Conservation (phyloP, 2,888 invertebrate species). For the Andrena minutula region DNA sequence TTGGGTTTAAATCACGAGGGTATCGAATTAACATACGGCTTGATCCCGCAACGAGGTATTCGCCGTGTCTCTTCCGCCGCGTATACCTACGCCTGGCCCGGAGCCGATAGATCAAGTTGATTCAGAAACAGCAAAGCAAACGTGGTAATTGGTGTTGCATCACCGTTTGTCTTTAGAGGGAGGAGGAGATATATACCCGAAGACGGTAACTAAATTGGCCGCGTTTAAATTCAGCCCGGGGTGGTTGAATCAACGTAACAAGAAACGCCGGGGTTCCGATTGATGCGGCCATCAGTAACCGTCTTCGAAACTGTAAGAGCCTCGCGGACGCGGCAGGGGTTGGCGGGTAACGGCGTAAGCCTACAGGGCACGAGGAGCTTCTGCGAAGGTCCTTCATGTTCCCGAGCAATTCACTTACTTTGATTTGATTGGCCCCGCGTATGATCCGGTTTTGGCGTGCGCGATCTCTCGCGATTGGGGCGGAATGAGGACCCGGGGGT, state of each 20-base stretch:
- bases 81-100: not conserved
- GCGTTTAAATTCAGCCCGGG: conserved; percentile 53
- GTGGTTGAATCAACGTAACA: conserved; percentile 43
- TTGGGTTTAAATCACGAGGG: conserved; percentile 17
- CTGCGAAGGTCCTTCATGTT: conserved; percentile 69
- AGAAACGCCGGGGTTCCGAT: conserved; percentile 49
- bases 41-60: not conserved
- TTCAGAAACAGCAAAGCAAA: conserved; percentile 17
- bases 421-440: conserved; percentile 83
- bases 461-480: conserved; percentile 23
- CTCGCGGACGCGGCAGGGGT: conserved; percentile 34
- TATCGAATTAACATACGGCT: conserved; percentile 34
- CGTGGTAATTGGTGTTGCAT: conserved; percentile 52
- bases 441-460: conserved; percentile 74
- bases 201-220: conserved; percentile 46
- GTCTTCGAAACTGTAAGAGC: conserved; percentile 55
- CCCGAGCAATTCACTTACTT: conserved; percentile 83
- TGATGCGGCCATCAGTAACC: conserved; percentile 60
- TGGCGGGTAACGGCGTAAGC: conserved; percentile 53
- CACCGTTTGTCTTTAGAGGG: conserved; percentile 4
- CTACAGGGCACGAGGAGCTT: conserved; percentile 66
- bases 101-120: not conserved
- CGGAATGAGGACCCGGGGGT: conserved; percentile 35
- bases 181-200: conserved; percentile 6
- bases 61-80: conserved; percentile 10